These are phyloP conservation scores for Pyrrhia umbra DNA, from an alignment of 2,888 invertebrate genomes.

Conservation along the genomic window DNA sequence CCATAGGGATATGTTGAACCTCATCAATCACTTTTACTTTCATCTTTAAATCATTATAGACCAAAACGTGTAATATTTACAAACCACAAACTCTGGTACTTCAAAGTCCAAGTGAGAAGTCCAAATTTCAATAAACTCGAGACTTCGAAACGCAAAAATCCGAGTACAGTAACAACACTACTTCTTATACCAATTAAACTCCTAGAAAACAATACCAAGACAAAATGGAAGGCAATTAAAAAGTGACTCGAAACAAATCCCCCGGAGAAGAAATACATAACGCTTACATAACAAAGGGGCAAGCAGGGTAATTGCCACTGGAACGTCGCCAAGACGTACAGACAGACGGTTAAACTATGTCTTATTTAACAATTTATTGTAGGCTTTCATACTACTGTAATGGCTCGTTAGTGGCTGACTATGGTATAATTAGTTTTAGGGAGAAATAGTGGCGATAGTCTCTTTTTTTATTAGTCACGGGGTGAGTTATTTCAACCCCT, in stretches of 20 bases:
- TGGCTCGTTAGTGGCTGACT: slow-evolving; percentile 42
- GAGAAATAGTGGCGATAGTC: neutral
- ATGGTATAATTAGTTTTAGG: slow-evolving; percentile 23
- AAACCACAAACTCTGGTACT: neutral
- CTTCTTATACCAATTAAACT: slow-evolving; percentile 34
- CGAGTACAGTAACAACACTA: neutral
- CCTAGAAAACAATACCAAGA: slow-evolving; percentile 17
- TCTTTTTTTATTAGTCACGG: neutral
- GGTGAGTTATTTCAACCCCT: neutral
- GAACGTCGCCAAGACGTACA: slow-evolving; percentile 59
- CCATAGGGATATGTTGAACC: too few relatives aligned
- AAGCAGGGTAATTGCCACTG: slow-evolving; percentile 60
- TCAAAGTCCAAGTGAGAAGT: too few relatives aligned
- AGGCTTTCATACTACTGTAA: slow-evolving; percentile 43
- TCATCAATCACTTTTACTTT: too few relatives aligned
- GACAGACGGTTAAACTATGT: slow-evolving; percentile 45
- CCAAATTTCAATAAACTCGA: neutral
- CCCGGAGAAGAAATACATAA: slow-evolving; percentile 51
- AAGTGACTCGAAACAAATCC: slow-evolving; percentile 50
- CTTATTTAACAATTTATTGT: slow-evolving; percentile 58
- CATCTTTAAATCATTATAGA: too few relatives aligned
- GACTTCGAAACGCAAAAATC: neutral
- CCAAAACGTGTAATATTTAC: too few relatives aligned
- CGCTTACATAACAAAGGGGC: slow-evolving; percentile 46
- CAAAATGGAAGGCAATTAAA: slow-evolving; percentile 52